Conservation (phyloP, 2,888 invertebrate genomes). For the Andrena trimmerana region DNA sequence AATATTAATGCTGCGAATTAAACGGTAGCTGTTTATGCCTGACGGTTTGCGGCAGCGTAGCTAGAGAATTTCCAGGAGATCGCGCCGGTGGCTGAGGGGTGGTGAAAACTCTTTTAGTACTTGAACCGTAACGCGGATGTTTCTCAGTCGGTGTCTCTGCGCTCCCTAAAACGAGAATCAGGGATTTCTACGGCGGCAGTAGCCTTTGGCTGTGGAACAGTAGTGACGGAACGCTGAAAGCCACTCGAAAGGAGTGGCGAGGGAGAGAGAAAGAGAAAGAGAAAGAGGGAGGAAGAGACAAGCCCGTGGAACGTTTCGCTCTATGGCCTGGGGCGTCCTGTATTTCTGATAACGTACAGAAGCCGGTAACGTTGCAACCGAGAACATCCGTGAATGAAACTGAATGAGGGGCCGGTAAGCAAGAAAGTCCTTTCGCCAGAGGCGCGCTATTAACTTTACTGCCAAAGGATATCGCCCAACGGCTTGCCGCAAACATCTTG, state of each 20-base stretch:
- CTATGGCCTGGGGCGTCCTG: conserved; percentile 52
- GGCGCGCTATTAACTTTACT: conserved; percentile 46
- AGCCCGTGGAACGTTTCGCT: conserved; percentile 27
- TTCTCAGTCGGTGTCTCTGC: conserved; percentile 21
- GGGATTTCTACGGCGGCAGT: conserved; percentile 39
- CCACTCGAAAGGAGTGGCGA: conserved; percentile 33
- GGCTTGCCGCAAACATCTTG: conserved; percentile 28
- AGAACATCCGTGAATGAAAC: conserved; percentile 40
- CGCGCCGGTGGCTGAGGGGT: not conserved
- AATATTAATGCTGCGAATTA: conserved; percentile 48
- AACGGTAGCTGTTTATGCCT: not conserved
- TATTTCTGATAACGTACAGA: conserved; percentile 57
- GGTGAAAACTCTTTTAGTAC: conserved; percentile 14
- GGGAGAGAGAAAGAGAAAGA: not conserved
- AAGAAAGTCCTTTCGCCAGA: conserved; percentile 45
- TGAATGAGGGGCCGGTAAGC: conserved; percentile 43
- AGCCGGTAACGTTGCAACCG: conserved; percentile 23
- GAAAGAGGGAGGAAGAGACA: conserved; percentile 12
- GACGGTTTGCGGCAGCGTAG: conserved; percentile 1
- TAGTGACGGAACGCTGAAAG: conserved; percentile 54
- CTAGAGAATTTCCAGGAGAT: conserved; percentile 11
- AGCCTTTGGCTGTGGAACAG: conserved; percentile 53
- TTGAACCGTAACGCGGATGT: conserved; percentile 7
- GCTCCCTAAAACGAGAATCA: conserved; percentile 39
- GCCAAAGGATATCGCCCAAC: conserved; percentile 44